Evolutionary conservation across 2,888 invertebrate genomes (phyloP), one percentile per base, ranked within the genome.

Genomic region (Phalera bucephala): DNA sequence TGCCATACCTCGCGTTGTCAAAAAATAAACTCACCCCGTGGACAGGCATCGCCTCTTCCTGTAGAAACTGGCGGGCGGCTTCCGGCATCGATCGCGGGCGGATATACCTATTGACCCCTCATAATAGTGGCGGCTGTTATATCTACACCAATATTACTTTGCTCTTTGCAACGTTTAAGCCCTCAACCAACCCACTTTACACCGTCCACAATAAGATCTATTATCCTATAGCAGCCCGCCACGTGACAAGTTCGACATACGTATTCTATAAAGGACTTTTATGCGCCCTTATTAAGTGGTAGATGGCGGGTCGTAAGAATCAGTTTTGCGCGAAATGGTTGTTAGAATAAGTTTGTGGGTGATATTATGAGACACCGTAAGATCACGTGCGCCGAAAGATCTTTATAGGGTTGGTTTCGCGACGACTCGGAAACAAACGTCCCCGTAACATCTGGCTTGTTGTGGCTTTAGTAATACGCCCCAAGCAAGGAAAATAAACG

Each of bases 81-180:
- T 80, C 81, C 79, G 74, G 70, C 53, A 78, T 81, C 78, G 81
- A 82, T 78, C 76, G 72, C 49, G 47, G 51, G 51, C 63, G 66
- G 69, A 75, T 70, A 73, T 71, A 62, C 72, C 69, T 76, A 76
- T 80, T 80, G 80, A 78, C 78, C 77, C 75, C 64, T 73, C 60
- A 62, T 74, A 68, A 69, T 65, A 74, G 64, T 67, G 64, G 50
- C 57, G 60, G 59, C 59, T 60, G 52, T 56, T 59, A 56, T 51
- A 55, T 48, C 62, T 57, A 60, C 45, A 55, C 64, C 58, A 63
- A 67, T 62, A 62, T 64, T 52, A 52, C 58, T 58, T 52, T 56
- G 41, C 63, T 49, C 57, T 62, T 60, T 68, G 40, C 45, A 34
- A 48, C 53, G 30, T 36, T 23, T 44, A 42, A 37, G 43, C 33